Evolutionary conservation across 2,113 vertebrate genomes (phyloP).

Genomic region (Callithrix jacchus): DNA sequence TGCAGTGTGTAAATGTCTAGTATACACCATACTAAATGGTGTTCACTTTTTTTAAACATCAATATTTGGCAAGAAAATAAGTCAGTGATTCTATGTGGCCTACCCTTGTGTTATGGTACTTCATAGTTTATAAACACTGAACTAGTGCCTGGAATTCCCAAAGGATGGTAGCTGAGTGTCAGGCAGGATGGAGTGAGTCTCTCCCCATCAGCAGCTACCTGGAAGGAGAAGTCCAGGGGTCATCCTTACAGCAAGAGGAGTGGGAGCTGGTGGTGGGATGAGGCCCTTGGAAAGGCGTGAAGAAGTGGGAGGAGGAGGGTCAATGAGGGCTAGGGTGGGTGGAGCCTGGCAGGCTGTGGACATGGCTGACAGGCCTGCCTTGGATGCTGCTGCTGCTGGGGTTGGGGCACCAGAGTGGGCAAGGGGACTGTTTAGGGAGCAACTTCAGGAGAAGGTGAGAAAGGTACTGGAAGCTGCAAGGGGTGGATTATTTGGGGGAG

Average conservation of each 20-base stretch:
- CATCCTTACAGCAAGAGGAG: neutral
- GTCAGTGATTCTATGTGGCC: neutral
- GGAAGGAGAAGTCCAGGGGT: neutral
- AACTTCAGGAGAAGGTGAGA: neutral
- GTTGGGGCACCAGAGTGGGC: no score
- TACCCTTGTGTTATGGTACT: neutral
- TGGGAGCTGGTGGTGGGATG: neutral
- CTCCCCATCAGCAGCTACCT: no score
- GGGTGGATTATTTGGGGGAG: neutral
- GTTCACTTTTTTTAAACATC: neutral
- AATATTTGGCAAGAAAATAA: neutral
- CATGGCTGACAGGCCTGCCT: neutral
- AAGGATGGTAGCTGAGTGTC: neutral
- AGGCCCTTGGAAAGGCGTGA: neutral
- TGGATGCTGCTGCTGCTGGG: neutral
- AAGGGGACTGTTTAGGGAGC: neutral
- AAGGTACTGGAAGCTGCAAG: neutral
- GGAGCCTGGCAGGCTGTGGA: neutral
- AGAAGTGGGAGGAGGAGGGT: neutral
- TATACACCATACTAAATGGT: no score
- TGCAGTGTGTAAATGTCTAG: neutral
- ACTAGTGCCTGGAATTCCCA: neutral
- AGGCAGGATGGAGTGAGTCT: no score
- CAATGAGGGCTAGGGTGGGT: neutral
- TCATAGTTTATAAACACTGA: neutral